Percentiles rank a stretch among this genome's conserved stretches.
These are phyloP conservation scores for Parasteatoda tepidariorum DNA, from an alignment of 1,140 invertebrate species.

Conservation along the genomic window DNA sequence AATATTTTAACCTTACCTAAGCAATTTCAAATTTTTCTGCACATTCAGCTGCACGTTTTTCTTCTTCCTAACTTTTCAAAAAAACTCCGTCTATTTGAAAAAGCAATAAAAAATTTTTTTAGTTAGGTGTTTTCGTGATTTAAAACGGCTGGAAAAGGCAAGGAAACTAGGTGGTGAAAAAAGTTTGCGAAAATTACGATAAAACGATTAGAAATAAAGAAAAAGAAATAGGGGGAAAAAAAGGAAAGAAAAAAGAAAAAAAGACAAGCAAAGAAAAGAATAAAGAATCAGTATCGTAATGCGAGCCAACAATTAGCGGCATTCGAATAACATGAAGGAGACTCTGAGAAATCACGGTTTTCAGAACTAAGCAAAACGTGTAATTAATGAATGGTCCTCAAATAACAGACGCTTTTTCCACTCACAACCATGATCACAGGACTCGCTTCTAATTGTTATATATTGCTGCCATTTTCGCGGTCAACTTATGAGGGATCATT, in stretches of 20 bases:
- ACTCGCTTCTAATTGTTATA: slow-evolving; percentile 52
- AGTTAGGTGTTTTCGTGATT: too few species aligned
- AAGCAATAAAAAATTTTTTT: too few species aligned
- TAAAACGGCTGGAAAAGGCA: too few species aligned
- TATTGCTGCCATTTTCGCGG: slow-evolving; percentile 44
- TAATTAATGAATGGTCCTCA: slow-evolving; percentile 52
- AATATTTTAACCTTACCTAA: too few species aligned
- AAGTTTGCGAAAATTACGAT: background rate
- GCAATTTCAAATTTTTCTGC: too few species aligned
- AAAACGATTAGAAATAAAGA: background rate
- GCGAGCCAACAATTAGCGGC: slow-evolving; percentile 47
- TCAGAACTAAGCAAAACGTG: slow-evolving; percentile 36
- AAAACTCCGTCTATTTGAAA: too few species aligned
- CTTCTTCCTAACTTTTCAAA: too few species aligned
- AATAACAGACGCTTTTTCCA: slow-evolving; percentile 35
- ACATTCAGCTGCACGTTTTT: too few species aligned
- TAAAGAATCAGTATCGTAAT: slow-evolving; percentile 13
- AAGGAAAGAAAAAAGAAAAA: slow-evolving; percentile 15
- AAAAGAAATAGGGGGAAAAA: background rate
- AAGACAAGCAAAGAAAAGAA: slow-evolving; percentile 3
- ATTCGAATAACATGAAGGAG: slow-evolving; percentile 28
- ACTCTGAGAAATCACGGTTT: slow-evolving; percentile 37
- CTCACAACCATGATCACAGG: background rate
- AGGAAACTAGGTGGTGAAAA: background rate
- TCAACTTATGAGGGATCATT: background rate